These are phyloP conservation scores for Thaumetopoea pityocampa DNA, from an alignment of 1,140 invertebrate species.

Conservation along the genomic window DNA sequence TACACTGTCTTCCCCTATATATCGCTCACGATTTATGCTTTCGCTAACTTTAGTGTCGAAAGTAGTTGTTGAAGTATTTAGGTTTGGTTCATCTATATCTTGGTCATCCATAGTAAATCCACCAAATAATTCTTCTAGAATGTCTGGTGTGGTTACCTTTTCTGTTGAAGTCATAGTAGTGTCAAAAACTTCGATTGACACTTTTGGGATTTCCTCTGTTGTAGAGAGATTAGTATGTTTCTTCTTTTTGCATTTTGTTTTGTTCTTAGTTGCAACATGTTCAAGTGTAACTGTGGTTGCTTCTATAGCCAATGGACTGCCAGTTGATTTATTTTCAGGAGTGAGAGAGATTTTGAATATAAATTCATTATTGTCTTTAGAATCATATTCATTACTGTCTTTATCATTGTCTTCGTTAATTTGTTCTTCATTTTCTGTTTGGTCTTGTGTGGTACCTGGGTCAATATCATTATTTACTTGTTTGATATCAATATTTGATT, in stretches of 20 bases:
- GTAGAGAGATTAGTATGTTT: slow-evolving; percentile 33
- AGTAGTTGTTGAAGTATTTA: slow-evolving; percentile 15
- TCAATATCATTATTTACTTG: slow-evolving; percentile 15
- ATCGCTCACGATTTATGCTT: slow-evolving; percentile 43
- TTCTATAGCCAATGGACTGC: slow-evolving; percentile 32
- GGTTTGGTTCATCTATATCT: slow-evolving; percentile 14
- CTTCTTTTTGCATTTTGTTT: slow-evolving; percentile 65
- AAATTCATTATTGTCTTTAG: slow-evolving; percentile 46
- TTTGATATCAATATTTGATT: slow-evolving; percentile 20
- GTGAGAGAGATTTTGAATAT: slow-evolving; percentile 43
- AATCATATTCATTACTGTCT: slow-evolving; percentile 20
- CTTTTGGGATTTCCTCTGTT: slow-evolving; percentile 1
- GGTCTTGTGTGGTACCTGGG: slow-evolving; percentile 16
- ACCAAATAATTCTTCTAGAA: slow-evolving; percentile 46
- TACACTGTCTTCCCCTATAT: slow-evolving; percentile 45
- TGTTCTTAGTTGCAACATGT: slow-evolving; percentile 42
- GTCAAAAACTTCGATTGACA: background rate
- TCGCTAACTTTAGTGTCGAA: slow-evolving; percentile 32
- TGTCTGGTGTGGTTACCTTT: slow-evolving; percentile 25
- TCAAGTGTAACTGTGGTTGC: slow-evolving; percentile 28
- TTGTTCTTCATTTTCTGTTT: slow-evolving; percentile 20
- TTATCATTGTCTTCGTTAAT: slow-evolving; percentile 15
- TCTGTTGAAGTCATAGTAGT: slow-evolving; percentile 6
- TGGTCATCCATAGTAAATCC: slow-evolving; percentile 43
- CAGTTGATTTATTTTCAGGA: slow-evolving; percentile 23